Conservation (phyloP, 2,113 vertebrate genomes). For the Corvus cornix region DNA sequence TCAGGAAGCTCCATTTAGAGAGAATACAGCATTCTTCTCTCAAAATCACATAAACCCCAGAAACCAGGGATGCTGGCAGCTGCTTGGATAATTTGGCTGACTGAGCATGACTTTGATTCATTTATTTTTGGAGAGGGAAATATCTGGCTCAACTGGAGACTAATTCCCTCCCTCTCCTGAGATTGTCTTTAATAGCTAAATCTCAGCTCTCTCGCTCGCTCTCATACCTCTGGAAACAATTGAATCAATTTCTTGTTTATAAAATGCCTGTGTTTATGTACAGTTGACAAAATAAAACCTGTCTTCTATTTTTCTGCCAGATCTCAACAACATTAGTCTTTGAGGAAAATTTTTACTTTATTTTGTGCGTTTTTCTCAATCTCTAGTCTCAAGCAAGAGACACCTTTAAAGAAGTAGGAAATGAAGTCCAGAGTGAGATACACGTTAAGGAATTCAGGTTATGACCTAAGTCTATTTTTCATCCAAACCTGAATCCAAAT, state of each 20-base stretch:
- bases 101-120: slow-evolving; percentile 63
- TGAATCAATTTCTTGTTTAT: slow-evolving; percentile 53
- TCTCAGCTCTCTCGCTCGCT: background rate
- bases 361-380: background rate
- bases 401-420: background rate
- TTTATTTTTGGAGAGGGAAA: slow-evolving; percentile 61
- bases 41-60: slow-evolving; percentile 9
- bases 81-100: slow-evolving; percentile 65
- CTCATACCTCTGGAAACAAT: slow-evolving; percentile 43
- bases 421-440: background rate
- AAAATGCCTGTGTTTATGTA: slow-evolving; percentile 27
- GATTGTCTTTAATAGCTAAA: slow-evolving; percentile 42
- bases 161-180: slow-evolving; percentile 55
- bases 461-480: slow-evolving; percentile 13
- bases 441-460: background rate
- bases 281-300: slow-evolving; percentile 41
- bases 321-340: background rate
- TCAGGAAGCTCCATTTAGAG: background rate
- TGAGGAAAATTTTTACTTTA: slow-evolving; percentile 6
- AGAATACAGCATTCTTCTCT: background rate
- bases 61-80: slow-evolving; percentile 43
- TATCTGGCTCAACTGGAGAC: slow-evolving; percentile 59
- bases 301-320: slow-evolving; percentile 24
- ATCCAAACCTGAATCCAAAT: background rate
- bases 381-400: background rate